phyloP scores from a whole-genome alignment of 1,140 invertebrate species.

The Melipona quadrifasciata region DNA sequence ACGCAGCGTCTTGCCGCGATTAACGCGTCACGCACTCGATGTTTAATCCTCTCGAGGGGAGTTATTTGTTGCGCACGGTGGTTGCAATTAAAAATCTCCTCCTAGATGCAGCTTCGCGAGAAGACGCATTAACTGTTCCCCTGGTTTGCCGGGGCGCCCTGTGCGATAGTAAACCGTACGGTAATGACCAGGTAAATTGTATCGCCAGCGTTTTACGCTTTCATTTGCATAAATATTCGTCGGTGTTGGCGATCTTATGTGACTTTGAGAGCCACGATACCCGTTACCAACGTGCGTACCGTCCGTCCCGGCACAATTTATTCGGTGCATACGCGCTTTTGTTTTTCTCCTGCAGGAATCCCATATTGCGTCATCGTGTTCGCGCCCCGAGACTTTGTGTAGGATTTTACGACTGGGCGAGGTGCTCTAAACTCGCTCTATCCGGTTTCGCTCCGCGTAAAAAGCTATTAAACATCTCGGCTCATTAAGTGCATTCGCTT shows the following conservation, averaged over 20 bases:
- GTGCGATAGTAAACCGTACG: constrained; percentile 35
- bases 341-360: neutral
- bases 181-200: constrained; percentile 59
- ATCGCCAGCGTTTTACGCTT: constrained; percentile 54
- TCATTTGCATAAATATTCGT: constrained; percentile 65
- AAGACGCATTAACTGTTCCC: constrained; percentile 1
- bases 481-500: constrained; percentile 64
- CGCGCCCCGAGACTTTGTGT: constrained; percentile 54
- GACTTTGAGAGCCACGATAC: constrained; percentile 21
- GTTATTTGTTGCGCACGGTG: constrained; percentile 19
- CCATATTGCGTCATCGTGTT: constrained; percentile 53
- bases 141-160: constrained; percentile 5
- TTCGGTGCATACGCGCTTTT: constrained; percentile 4
- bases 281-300: neutral
- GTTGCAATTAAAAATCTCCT: constrained; percentile 33
- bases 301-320: constrained; percentile 49
- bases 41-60: neutral
- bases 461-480: constrained; percentile 57
- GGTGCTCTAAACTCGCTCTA: constrained; percentile 41
- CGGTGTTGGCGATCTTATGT: constrained; percentile 27
- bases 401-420: constrained; percentile 60
- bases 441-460: constrained; percentile 49
- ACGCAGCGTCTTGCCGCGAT: neutral
- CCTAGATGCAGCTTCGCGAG: constrained; percentile 2
- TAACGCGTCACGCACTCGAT: constrained; percentile 8